These are phyloP conservation scores for Crotalus horridus DNA, from an alignment of 2,113 vertebrate genomes.

Conservation along the genomic window DNA sequence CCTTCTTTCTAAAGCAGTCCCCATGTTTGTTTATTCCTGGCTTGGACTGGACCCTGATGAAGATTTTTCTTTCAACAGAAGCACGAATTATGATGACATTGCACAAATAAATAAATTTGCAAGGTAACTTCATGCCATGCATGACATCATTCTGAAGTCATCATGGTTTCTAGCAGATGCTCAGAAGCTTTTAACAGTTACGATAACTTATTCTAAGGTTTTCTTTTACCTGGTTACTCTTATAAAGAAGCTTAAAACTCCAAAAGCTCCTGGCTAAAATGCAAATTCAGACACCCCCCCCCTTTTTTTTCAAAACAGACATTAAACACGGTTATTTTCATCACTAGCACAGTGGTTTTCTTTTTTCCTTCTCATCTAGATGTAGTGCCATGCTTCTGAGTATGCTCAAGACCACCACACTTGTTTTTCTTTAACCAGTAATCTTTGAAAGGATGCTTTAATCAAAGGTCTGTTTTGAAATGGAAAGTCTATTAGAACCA, in stretches of 20 bases:
- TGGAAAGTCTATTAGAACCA: constrained; percentile 2
- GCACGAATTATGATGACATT: too few species aligned
- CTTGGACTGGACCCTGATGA: too few species aligned
- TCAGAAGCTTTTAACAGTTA: too few species aligned
- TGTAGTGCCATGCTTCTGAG: background rate
- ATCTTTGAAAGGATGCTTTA: background rate
- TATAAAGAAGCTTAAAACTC: background rate
- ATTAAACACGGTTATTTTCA: background rate
- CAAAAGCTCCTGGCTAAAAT: background rate
- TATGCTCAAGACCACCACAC: background rate
- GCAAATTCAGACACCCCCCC: background rate
- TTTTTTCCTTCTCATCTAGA: background rate
- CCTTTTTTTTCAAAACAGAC: background rate
- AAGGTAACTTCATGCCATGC: too few species aligned
- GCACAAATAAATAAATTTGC: too few species aligned
- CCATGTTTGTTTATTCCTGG: too few species aligned
- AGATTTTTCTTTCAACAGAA: too few species aligned
- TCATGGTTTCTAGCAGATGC: too few species aligned
- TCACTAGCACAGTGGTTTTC: too few species aligned
- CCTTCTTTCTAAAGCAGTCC: too few species aligned
- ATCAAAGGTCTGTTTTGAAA: constrained; percentile 19
- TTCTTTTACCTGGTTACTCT: background rate
- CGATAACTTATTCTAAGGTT: background rate
- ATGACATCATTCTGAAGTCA: too few species aligned
- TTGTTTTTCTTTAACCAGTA: background rate